Evolutionary conservation across 1,140 invertebrate genomes (phyloP).

Genomic region (Thereuonema tuberculata): DNA sequence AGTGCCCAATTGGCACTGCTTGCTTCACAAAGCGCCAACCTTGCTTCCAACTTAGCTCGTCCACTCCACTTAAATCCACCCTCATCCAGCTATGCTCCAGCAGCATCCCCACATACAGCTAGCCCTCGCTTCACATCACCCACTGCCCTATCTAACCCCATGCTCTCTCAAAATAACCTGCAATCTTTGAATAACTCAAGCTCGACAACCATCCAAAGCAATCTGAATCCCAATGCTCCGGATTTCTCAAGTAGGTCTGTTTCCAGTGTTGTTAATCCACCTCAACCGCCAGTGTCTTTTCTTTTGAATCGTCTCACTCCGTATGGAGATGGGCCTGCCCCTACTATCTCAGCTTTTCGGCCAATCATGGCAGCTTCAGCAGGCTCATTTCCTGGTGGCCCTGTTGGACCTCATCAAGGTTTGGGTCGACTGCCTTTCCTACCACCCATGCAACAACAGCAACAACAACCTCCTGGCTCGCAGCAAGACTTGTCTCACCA

Average conservation of each 20-base stretch:
- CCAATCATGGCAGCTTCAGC: background rate
- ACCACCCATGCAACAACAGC: conserved; percentile 21
- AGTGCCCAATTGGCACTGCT: background rate
- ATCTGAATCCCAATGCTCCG: conserved; percentile 73
- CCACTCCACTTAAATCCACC: conserved; percentile 46
- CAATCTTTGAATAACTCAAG: conserved; percentile 26
- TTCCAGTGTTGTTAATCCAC: background rate
- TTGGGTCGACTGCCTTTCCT: conserved; percentile 10
- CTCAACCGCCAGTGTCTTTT: conserved; percentile 4
- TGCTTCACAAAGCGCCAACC: background rate
- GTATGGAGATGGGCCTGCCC: conserved; percentile 9
- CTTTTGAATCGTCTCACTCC: conserved; percentile 6
- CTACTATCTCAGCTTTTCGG: conserved; percentile 9
- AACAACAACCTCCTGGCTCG: conserved; percentile 10
- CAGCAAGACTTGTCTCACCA: background rate
- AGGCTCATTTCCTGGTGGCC: conserved; percentile 9
- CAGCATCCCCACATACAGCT: conserved; percentile 5
- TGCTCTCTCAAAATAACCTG: conserved; percentile 16
- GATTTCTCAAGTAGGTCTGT: conserved; percentile 47
- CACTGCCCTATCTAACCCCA: conserved; percentile 11
- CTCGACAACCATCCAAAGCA: conserved; percentile 40
- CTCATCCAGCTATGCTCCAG: conserved; percentile 20
- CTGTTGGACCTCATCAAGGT: conserved; percentile 6
- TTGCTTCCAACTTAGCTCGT: background rate
- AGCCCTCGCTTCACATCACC: conserved; percentile 7